These are phyloP conservation scores for Cyrtonyx montezumae DNA, from an alignment of 2,113 vertebrate genomes.

Conservation along the genomic window DNA sequence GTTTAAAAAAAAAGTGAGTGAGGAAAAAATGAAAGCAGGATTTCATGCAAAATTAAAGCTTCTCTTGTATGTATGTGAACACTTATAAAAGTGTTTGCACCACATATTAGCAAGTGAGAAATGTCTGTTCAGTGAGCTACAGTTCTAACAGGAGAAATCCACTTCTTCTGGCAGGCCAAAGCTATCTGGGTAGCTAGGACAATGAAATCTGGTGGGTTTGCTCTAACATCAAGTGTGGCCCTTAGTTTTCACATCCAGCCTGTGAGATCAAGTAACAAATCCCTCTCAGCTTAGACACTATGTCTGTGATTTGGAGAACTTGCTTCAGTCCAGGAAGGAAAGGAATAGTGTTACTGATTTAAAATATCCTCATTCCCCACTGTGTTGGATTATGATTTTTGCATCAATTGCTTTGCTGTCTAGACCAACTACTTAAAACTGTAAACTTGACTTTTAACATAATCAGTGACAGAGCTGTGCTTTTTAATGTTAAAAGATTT, in stretches of 20 bases:
- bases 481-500: slow-evolving; percentile 71
- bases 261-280: neutral
- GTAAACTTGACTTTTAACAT: slow-evolving; percentile 76
- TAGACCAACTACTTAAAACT: slow-evolving; percentile 43
- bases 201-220: neutral
- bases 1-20: neutral
- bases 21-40: accelerated
- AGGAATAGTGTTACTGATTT: neutral
- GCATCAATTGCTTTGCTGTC: slow-evolving; percentile 63
- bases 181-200: neutral
- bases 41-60: neutral
- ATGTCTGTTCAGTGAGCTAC: neutral
- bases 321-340: neutral
- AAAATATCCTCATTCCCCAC: neutral
- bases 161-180: neutral
- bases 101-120: neutral
- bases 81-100: neutral
- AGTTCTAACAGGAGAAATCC: slow-evolving; percentile 11
- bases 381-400: slow-evolving; percentile 40
- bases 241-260: neutral
- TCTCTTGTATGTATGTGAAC: neutral
- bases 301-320: neutral
- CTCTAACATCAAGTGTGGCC: accelerated
- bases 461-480: slow-evolving; percentile 75
- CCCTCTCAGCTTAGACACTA: neutral